A percentile compares a stretch with the other conserved stretches of the same genome.
Evolutionary conservation across 2,113 vertebrate genomes (phyloP).

Genomic region (Egretta garzetta): DNA sequence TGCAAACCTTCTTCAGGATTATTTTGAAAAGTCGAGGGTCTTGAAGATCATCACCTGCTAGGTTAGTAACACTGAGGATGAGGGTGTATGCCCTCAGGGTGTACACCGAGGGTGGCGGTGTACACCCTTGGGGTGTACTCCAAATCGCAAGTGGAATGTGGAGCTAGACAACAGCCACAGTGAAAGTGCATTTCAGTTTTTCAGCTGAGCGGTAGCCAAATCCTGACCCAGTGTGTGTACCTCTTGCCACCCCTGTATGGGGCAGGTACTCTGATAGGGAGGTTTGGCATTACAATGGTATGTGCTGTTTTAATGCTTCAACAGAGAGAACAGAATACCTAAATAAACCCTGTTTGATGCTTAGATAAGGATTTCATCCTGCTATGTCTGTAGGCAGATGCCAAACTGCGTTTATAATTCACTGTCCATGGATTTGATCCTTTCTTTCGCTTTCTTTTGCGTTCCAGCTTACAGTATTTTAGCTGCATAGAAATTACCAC

Average conservation of each 20-base stretch:
- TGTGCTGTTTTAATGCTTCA: background rate
- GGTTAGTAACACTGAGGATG: background rate
- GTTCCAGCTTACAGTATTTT: background rate
- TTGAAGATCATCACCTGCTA: background rate
- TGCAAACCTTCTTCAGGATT: background rate
- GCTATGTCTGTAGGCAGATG: background rate
- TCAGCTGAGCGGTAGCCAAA: background rate
- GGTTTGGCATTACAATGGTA: background rate
- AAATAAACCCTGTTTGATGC: background rate
- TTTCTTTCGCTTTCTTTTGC: background rate
- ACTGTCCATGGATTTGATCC: background rate
- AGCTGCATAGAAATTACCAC: background rate
- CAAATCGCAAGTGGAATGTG: background rate
- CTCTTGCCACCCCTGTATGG: background rate
- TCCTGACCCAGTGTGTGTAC: background rate
- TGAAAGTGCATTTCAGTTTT: background rate
- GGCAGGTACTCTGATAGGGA: background rate
- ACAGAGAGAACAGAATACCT: background rate
- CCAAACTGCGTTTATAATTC: background rate
- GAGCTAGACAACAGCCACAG: background rate
- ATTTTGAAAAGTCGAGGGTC: background rate
- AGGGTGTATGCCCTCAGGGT: background rate
- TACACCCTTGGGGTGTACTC: background rate
- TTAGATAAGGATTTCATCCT: background rate
- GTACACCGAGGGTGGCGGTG: rapidly evolving